Base-by-base conservation (phyloP, 2,113 vertebrate species). In the Trinectes maculatus region DNA sequence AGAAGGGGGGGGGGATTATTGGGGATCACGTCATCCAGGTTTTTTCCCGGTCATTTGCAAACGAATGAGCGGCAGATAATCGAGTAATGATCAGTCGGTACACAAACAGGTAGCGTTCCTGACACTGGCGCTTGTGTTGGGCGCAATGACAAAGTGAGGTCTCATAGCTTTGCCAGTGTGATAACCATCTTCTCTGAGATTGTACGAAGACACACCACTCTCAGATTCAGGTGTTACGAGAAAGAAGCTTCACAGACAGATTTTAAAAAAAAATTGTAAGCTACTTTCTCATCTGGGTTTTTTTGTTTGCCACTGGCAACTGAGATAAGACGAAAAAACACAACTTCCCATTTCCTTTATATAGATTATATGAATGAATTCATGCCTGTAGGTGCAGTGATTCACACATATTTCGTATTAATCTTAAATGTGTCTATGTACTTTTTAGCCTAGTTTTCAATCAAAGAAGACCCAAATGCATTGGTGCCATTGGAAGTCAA, bases 141-240 rank as follows among this genome's bases (percentile, higher is more conserved):
- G 13, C 18, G n/a, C 36, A 3, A 25, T 66, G 65, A 68, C 53
- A 73, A 51, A 60, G 62, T 48, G 26, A 79, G 16, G 49, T 44
- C 68, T 76, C 68, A 39, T 11, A 36, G 65, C 63, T 59, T 52
- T 3, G 12, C 25, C 44, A n/a, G 47, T 11, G 8, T 5, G 82
- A 84, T 84, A 87, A 82, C 24, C 53, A 84, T 85, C 71, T 76
- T 44, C 22, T 73, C 9, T 46, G 33, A 74, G 74, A 83, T 55
- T 62, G 55, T 46, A 58, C 62, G 48, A 8, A 33, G 29, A 34
- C 77, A n/a, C 46, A 40, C 28, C 28, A 19, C 72, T 55, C 62
- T 44, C 11, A 51, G 68, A 64, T 82, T 48, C 53, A 34, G 34
- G 53, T 80, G 67, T 63, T n/a, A 54, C 49, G n/a, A 47, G 63